Base-by-base conservation (phyloP, 2,888 invertebrate species). In the Morpho deidamia region DNA sequence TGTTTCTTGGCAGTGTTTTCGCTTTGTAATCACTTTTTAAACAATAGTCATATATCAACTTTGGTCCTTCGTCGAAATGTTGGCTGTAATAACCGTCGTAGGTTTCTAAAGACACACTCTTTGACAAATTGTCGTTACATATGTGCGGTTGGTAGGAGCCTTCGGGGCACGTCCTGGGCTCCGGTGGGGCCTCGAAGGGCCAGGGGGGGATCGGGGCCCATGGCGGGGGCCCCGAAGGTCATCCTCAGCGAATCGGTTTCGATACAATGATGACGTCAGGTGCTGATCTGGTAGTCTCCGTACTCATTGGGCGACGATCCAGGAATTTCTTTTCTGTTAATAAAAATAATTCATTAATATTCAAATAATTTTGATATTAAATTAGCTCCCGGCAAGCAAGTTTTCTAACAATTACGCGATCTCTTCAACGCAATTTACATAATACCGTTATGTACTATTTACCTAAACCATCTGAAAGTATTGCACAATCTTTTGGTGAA, bases 271-370 rank as follows among this genome's bases (percentile, higher is more conserved):
- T 96, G 70, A 97, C 96, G 81, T 97, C 97, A 46, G 96, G 96
- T 1, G 96, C 96, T 53, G 96, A 96, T 71, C 96, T 95, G 55
- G 96, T 95, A 53, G 96, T 96, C 75, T 96, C 94, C 55, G 93
- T 93, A 82, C 95, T 95, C 83, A 94, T 95, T 44, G 95, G 94
- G 47, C 94, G 87, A 41, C 92, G 88, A 44, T 88, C 87, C 0
- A 73, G 60, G 10, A 76, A 67, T 66, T 86, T 88, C 76, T 88
- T 89, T 68, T 77, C 89, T 89, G 84, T 64, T 66, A 71, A 33
- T 39, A 53, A 51, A 55, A 34, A 8, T 43, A 35, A 4, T 7
- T 42, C 8, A 8, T 39, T 10, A 11, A n/a, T 39, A 11, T 41
- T 23, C 23, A 23, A 23, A 23, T 3, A 23, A 23, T 23, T 2